Base-by-base conservation (phyloP, 2,888 invertebrate genomes). In the Drosophila buzzatii region DNA sequence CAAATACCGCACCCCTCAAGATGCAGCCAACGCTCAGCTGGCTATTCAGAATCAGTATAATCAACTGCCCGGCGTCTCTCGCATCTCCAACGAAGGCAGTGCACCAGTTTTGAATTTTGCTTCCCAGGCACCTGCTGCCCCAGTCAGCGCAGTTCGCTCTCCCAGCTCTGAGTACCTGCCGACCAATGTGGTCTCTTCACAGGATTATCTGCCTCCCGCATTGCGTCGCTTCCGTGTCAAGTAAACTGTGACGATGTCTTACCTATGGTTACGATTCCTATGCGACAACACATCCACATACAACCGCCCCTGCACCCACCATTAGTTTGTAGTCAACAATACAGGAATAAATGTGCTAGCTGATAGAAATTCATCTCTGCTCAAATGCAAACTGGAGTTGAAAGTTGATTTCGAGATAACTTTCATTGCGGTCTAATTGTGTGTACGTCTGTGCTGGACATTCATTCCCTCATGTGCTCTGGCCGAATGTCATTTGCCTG, bases 11-110 rank as follows among this genome's bases (percentile, higher is more conserved):
- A 92, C 91, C 4, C 85, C 90, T 14, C 84, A 91, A 74, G 92
- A 92, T 77, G 92, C 92, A 5, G 79, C 82, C 23, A 88, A 91
- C 45, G 92, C 92, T n/a, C 92, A 92, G 69, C 81, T 85, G 18
- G 81, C 91, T 35, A 92, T 92, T 51, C 91, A 92, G 73, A 85
- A 89, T 56, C 91, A 92, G 68, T 92, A 92, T 58, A 91, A 91
- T 47, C 73, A 88, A 31, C 65, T 92, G 71, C 91, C 90, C 39
- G 92, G 92, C 49, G 73, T 83, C 10, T 88, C 91, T 3, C 88
- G 82, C 70, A 91, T 81, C 75, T 89, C 90, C 3, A 86, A 91
- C 64, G 91, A 91, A 68, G 92, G 92, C 47, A 63, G 84, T 23
- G 92, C 91, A 16, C 90, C 91, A n/a, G 91, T 92, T 9, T 62